Base-by-base conservation (phyloP, 1,140 invertebrate species). In the Musca domestica region DNA sequence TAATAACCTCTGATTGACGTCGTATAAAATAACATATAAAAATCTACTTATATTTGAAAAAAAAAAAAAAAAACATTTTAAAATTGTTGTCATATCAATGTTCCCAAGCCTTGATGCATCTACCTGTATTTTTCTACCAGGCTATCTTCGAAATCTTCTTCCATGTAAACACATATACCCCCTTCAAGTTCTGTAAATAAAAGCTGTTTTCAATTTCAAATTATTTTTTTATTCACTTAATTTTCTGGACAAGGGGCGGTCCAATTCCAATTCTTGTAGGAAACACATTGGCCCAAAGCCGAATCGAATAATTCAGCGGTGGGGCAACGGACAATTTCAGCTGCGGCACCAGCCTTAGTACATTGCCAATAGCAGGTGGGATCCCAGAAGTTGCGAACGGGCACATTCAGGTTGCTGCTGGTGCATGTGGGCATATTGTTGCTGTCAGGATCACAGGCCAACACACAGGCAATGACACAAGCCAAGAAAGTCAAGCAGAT, bases 311-410 rank as follows among this genome's bases (percentile, higher is more conserved):
- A 25, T 58, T 58, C 14, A 30, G 14, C 14, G 10, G 25, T 27
- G 5, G 52, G 27, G 48, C 58, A 63, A 49, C 61, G 19, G 10
- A 46, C 25, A 58, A 17, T 30, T 30, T 58, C 54, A 30, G 54
- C 14, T 2, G 12, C 15, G 10, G 54, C 54, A 30, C 54, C 54
- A 58, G 54, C 54, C 3, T 14, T n/a, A 30, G 14, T 17, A 30
- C 54, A 58, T 19, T 17, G 10, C 54, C 56, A 61, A 30, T 61
- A 61, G 19, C 17, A 30, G 3, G 56, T 61, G 6, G 56, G 56
- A 61, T 61, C 56, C 56, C 56, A 61, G 56, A 61, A 61, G 27
- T 61, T 61, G 41, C 56, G 56, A 34, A 61, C 19, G 15, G 56
- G 56, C 20, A 34, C 7, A 34, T 61, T 61, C 19, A 61, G 10